A percentile compares a stretch with the other conserved stretches of the same genome.
phyloP scores from a whole-genome alignment of 53 echinoderm and acorn worm genomes.

The Arbacia lixula region DNA sequence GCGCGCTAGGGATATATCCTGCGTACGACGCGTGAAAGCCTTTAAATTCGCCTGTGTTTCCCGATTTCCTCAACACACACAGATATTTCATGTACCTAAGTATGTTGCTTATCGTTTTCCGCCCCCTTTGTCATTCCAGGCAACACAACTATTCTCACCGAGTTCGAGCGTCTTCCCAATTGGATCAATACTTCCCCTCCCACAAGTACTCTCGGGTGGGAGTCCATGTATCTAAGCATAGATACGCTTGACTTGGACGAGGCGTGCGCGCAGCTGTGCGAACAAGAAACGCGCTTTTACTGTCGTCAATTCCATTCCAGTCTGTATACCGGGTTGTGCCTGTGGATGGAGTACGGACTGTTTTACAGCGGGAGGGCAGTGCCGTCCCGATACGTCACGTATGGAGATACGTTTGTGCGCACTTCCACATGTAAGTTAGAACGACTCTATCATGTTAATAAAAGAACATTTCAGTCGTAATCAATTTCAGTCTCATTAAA shows the following conservation, averaged over 20 bases:
- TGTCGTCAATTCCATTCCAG: slow-evolving; percentile 19
- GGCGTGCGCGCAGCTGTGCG: slow-evolving; percentile 30
- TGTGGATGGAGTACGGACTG: slow-evolving; percentile 22
- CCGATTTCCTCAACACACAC: too few species aligned
- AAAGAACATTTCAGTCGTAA: too few species aligned
- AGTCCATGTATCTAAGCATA: background rate
- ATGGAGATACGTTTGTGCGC: slow-evolving; percentile 24
- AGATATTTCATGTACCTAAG: too few species aligned
- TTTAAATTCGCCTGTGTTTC: too few species aligned
- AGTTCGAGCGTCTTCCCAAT: slow-evolving; percentile 11
- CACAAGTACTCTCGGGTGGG: too few species aligned
- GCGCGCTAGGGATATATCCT: too few species aligned
- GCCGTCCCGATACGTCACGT: background rate
- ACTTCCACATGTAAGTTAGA: slow-evolving; percentile 20
- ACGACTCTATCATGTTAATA: too few species aligned
- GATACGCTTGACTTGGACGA: slow-evolving; percentile 11
- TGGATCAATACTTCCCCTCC: background rate
- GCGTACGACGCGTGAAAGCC: too few species aligned
- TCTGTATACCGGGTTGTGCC: background rate
- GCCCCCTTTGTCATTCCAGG: background rate
- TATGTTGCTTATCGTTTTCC: too few species aligned
- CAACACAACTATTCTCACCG: background rate
- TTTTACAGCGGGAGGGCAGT: background rate
- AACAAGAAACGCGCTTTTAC: background rate
- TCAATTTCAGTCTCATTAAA: too few species aligned